Conservation (phyloP, 1,140 invertebrate species). For the Nephotettix cincticeps region DNA sequence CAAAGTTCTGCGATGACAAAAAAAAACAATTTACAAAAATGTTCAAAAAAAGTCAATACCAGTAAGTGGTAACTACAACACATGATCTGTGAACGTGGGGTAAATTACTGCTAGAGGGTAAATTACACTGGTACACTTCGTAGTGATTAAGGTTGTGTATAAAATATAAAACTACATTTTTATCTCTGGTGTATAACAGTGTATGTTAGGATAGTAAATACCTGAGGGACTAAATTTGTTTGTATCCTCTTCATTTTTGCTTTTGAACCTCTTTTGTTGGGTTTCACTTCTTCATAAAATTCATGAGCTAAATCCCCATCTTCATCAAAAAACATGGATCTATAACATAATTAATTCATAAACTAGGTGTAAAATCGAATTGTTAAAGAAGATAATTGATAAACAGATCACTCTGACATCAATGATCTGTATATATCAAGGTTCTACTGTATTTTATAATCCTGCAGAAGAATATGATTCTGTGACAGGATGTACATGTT, state of each 20-base stretch:
- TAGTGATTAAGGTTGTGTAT: neutral
- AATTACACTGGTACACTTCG: neutral
- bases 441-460: no score
- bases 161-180: neutral
- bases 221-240: constrained; percentile 49
- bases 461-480: no score
- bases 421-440: no score
- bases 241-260: constrained; percentile 44
- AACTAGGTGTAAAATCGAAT: no score
- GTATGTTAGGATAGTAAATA: constrained; percentile 1
- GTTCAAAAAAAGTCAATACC: no score
- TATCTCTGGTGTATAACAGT: neutral
- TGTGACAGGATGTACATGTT: no score
- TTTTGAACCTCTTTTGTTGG: constrained; percentile 43
- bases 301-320: constrained; percentile 56
- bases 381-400: no score
- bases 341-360: no score
- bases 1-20: no score
- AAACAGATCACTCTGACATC: no score
- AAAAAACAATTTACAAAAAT: no score
- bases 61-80: no score
- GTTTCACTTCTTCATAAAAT: constrained; percentile 51
- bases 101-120: neutral
- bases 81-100: neutral
- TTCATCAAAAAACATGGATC: constrained; percentile 55